A percentile compares a stretch with the other conserved stretches of the same genome.
Evolutionary conservation across 2,888 invertebrate species (phyloP).

Genomic region (Taenaris catops): DNA sequence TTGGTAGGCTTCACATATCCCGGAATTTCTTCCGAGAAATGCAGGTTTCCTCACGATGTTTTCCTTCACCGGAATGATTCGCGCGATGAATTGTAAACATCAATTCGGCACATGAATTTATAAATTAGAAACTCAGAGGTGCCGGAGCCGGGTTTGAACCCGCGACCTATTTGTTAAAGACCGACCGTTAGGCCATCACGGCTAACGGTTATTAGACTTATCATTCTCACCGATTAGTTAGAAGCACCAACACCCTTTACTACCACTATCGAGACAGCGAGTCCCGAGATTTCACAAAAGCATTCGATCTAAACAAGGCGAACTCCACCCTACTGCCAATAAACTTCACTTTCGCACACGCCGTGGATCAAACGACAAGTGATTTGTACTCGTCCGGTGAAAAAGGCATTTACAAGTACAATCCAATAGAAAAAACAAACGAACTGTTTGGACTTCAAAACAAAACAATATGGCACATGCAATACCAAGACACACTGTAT

Average conservation of each 20-base stretch:
- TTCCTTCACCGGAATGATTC: no score
- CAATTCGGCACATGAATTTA: no score
- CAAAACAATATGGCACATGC: slow-evolving; percentile 55
- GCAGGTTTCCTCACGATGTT: no score
- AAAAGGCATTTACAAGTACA: slow-evolving; percentile 46
- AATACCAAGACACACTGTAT: slow-evolving; percentile 45
- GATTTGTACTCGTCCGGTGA: slow-evolving; percentile 48
- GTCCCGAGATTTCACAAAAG: slow-evolving; percentile 41
- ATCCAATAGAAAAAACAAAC: slow-evolving; percentile 34
- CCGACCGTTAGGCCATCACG: no score
- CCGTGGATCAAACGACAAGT: slow-evolving; percentile 44
- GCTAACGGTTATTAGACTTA: no score
- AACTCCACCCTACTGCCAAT: slow-evolving; percentile 37
- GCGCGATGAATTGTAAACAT: no score
- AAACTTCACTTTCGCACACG: slow-evolving; percentile 48
- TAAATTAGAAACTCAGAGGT: no score
- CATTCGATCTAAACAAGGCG: slow-evolving; percentile 45
- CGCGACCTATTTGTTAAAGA: no score
- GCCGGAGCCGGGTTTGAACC: no score
- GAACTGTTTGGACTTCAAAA: slow-evolving; percentile 36
- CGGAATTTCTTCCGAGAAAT: no score
- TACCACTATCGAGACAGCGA: slow-evolving; percentile 46
- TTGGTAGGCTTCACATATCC: no score
- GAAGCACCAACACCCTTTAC: slow-evolving; percentile 44
- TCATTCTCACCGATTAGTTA: no score